Evolutionary conservation across 2,797 vertebrate species (phyloP).

Genomic region (Neosalanx taihuensis): DNA sequence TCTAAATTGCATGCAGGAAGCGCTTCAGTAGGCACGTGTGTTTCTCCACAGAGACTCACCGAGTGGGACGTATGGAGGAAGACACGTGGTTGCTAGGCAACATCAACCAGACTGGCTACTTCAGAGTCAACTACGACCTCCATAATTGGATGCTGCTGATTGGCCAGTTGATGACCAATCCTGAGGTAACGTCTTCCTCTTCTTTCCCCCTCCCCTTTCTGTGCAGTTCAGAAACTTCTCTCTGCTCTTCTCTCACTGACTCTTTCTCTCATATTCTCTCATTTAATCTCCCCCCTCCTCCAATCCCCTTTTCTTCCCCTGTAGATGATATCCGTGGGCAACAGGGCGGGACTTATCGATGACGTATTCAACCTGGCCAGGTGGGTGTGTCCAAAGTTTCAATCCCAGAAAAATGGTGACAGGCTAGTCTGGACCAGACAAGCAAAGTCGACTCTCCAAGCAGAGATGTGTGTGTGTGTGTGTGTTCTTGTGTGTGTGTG

Average conservation of each 20-base stretch:
- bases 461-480: not conserved
- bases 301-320: constrained; percentile 32
- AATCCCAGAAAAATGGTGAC: too few relatives aligned
- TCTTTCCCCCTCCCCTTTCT: not conserved
- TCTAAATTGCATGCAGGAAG: too few relatives aligned
- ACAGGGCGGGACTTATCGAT: constrained; percentile 93
- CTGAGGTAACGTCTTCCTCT: constrained; percentile 71
- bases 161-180: constrained; percentile 87
- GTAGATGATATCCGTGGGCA: constrained; percentile 94
- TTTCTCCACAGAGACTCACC: constrained; percentile 80
- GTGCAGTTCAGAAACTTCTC: too few relatives aligned
- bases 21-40: not conserved
- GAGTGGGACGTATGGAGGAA: constrained; percentile 78
- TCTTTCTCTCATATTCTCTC: constrained; percentile 25
- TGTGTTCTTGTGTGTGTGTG: not conserved
- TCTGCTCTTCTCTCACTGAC: constrained; percentile 10
- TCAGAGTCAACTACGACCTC: constrained; percentile 96
- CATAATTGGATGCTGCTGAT: constrained; percentile 94
- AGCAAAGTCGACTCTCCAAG: too few relatives aligned
- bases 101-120: constrained; percentile 97
- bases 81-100: constrained; percentile 91
- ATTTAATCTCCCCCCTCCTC: constrained; percentile 18
- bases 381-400: constrained; percentile 65
- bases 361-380: constrained; percentile 97
- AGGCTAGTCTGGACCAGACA: too few relatives aligned